Evolutionary conservation across 2,888 invertebrate genomes (phyloP).

Genomic region (Ennomos erosarius): DNA sequence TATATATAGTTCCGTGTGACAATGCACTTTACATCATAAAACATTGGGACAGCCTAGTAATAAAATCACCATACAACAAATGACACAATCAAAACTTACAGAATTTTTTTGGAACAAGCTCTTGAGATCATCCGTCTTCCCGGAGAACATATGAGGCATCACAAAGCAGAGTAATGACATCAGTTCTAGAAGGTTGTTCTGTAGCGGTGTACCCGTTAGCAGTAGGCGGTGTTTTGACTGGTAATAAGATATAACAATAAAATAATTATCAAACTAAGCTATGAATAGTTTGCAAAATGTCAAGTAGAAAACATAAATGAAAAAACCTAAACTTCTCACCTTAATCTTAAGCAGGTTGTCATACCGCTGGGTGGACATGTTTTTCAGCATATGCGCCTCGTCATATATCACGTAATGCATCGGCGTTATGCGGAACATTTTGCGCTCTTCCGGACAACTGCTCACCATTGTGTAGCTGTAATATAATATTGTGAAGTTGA

Average conservation of each 20-base stretch:
- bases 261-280: no score
- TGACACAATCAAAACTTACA: conserved; percentile 66
- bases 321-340: conserved; percentile 64
- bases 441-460: conserved; percentile 95
- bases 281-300: no score
- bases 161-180: conserved; percentile 98
- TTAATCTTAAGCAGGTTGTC: conserved; percentile 94
- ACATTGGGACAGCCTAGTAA: no score
- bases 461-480: conserved; percentile 89
- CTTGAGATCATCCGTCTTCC: conserved; percentile 94
- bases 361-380: conserved; percentile 97
- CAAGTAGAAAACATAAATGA: no score
- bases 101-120: conserved; percentile 93
- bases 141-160: conserved; percentile 97
- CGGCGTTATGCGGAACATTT: conserved; percentile 94
- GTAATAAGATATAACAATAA: conserved; percentile 39
- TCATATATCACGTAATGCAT: conserved; percentile 98
- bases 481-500: neutral
- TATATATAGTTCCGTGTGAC: no score
- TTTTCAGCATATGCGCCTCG: conserved; percentile 99
- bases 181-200: conserved; percentile 97
- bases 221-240: conserved; percentile 94
- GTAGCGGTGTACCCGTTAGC: conserved; percentile 97
- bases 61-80: no score
- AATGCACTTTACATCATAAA: no score